Base-by-base conservation (phyloP, 2,797 vertebrate genomes). In the Myotis pilosus region DNA sequence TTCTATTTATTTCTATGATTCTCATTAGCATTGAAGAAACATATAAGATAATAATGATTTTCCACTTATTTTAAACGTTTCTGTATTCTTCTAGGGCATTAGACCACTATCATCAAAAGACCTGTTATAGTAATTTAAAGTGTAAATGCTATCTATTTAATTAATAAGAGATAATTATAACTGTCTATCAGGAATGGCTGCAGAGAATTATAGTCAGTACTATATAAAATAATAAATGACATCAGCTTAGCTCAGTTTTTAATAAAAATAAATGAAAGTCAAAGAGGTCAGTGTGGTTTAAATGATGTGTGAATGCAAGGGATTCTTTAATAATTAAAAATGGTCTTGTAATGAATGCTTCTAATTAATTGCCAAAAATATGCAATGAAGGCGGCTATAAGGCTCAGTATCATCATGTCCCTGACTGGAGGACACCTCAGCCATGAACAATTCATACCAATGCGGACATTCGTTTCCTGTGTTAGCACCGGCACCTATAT, bases 61-160 rank as follows among this genome's bases (percentile, higher is more conserved):
- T 3, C 20, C 8, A 87, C 9, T 91, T 0, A 6, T 60, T 96
- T 95, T 49, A 86, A 96, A 57, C 72, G n/a, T 44, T 85, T 87
- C 6, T 69, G 6, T 74, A 22, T 68, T 97, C 6, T 95, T 96
- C 87, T 90, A 89, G 78, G 30, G 28, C 57, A 86, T 82, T 95
- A 92, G 89, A 93, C 41, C 0, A 88, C 10, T 95, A 81, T 57
- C 53, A 96, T 86, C 62, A 53, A 93, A 95, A 95, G 47, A 83
- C 33, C 81, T 44, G 3, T 28, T 82, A 71, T 2, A 25, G 15
- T 85, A 1, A 89, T 94, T 96, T 85, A 95, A 97, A 97, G 96
- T 96, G 74, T 25, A 97, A 97, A 95, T 96, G 75, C 6, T 90
- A 78, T 51, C 7, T 68, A 85, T 95, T 94, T 96, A 95, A 66